Conservation (phyloP, 1,140 invertebrate species). For the Lycorma delicatula region DNA sequence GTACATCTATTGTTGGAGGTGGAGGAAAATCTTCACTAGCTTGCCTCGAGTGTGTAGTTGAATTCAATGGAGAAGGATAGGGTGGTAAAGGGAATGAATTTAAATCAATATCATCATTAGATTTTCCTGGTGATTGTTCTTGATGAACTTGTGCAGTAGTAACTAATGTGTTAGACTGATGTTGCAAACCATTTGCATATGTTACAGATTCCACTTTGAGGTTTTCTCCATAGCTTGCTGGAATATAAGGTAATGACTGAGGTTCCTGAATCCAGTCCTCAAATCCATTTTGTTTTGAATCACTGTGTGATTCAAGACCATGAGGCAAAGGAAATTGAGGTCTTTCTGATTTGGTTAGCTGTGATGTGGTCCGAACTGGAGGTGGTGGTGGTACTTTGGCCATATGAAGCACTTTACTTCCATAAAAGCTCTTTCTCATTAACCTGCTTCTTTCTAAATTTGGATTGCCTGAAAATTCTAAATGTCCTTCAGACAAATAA, state of each 20-base stretch:
- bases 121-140: conserved; percentile 48
- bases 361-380: conserved; percentile 75
- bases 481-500: conserved; percentile 77
- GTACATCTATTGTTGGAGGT: conserved; percentile 66
- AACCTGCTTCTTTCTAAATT: conserved; percentile 76
- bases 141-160: conserved; percentile 73
- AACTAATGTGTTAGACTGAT: conserved; percentile 50
- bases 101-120: conserved; percentile 35
- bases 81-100: conserved; percentile 53
- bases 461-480: conserved; percentile 69
- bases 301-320: conserved; percentile 21
- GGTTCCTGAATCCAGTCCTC: conserved; percentile 41
- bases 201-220: conserved; percentile 43
- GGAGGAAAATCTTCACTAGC: conserved; percentile 83
- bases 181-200: conserved; percentile 42
- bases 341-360: conserved; percentile 49
- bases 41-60: conserved; percentile 69
- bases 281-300: conserved; percentile 4
- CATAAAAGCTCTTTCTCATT: conserved; percentile 83
- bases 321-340: conserved; percentile 41
- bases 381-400: conserved; percentile 80
- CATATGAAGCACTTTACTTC: conserved; percentile 56
- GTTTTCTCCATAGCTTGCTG: conserved; percentile 25
- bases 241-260: conserved; percentile 54
- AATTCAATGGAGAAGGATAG: conserved; percentile 63